These are phyloP conservation scores for Acanthis flammea DNA, from an alignment of 2,797 vertebrate species.

Conservation along the genomic window DNA sequence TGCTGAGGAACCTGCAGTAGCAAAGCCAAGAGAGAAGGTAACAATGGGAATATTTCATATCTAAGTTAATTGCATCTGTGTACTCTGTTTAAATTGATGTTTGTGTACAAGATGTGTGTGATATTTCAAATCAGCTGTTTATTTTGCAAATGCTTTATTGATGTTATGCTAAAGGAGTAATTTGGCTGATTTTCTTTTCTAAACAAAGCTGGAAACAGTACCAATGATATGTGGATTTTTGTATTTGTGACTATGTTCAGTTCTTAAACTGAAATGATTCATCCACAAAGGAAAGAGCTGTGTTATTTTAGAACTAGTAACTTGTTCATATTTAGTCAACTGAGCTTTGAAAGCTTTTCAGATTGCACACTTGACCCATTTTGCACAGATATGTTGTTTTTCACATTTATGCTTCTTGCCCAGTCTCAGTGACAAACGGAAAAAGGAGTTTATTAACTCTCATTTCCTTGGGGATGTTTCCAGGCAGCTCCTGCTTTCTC, in stretches of 20 bases:
- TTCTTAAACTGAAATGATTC: neutral
- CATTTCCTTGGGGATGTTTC: constrained; percentile 1
- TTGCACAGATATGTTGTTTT: neutral
- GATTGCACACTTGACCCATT: neutral
- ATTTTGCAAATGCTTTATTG: neutral
- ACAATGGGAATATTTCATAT: neutral
- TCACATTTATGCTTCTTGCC: neutral
- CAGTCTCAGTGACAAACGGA: fast-evolving
- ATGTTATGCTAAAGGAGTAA: neutral
- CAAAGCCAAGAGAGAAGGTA: constrained; percentile 75
- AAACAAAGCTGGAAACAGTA: neutral
- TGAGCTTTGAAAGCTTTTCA: neutral
- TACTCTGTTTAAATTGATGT: fast-evolving
- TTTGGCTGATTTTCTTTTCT: neutral
- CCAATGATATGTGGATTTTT: neutral
- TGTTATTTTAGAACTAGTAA: neutral
- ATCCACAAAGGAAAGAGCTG: neutral
- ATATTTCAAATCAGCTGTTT: neutral
- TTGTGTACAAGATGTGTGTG: neutral
- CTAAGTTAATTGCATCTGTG: neutral
- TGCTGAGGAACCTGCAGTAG: constrained; percentile 1
- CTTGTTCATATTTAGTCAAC: neutral
- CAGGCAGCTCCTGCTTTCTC: constrained; percentile 58
- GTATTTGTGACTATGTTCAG: neutral
- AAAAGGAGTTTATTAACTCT: neutral